Base-by-base conservation (phyloP, 2,797 vertebrate genomes). In the Apogon hyalosoma region DNA sequence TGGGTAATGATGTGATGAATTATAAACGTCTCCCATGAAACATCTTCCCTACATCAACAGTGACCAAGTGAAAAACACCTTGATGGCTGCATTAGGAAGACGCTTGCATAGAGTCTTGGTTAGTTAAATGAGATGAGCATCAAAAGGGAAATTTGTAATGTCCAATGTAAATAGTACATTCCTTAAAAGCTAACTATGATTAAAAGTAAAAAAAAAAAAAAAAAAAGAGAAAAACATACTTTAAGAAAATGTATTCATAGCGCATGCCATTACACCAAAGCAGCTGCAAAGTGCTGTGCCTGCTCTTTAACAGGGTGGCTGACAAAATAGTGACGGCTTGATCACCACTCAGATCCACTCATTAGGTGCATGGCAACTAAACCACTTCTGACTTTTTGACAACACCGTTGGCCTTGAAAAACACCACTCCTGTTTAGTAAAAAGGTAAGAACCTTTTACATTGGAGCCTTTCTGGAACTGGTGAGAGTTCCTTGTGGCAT, bases 1-100 rank as follows among this genome's bases (percentile, higher is more conserved):
- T 85, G 87, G 82, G 90, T 91, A 92, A 93, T 90, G 88, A 90
- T 77, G 68, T 71, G 76, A 92, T 92, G 90, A 93, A 92, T 92
- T 87, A 93, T 91, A 80, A 86, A 92, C 82, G 64, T 73, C 71
- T 88, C 85, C 87, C 80, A 54, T 85, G 85, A 80, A 89, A 90
- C 72, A 11, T 69, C 77, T 81, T 82, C 75, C 77, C 70, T 73
- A 82, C 82, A 89, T 87, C 88, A 85, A 87, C 86, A 83, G 87
- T 84, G 88, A 90, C 87, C 89, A 77, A 83, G 83, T 79, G 45
- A 73, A 81, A 88, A 89, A 85, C 80, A 89, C 86, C 87, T 89
- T 87, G 87, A 90, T 81, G 73, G 85, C 74, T 87, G 71, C 77
- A 75, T 88, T 63, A 79, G 74, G 41, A 39, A 83, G 74, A 50